Evolutionary conservation across 2,113 vertebrate genomes (phyloP).

Genomic region (Phyllopteryx taeniolatus): DNA sequence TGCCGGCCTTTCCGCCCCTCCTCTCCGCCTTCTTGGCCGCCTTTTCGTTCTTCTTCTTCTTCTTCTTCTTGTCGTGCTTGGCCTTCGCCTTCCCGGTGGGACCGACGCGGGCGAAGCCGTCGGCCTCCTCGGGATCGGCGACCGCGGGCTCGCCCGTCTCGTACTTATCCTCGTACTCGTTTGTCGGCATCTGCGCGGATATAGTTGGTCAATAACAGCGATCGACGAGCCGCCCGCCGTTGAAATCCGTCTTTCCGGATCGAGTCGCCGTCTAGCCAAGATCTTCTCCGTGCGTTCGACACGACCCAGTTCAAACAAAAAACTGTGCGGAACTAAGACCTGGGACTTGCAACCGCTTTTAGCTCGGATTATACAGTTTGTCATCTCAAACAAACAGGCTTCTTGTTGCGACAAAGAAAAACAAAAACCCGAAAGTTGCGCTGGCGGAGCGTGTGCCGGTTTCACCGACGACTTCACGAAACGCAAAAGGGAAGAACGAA

Average conservation of each 20-base stretch:
- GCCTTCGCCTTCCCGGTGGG: constrained; percentile 78
- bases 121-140: constrained; percentile 71
- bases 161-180: constrained; percentile 85
- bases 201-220: not conserved
- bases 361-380: no score
- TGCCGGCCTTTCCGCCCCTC: constrained; percentile 76
- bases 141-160: constrained; percentile 69
- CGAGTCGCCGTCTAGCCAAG: not conserved
- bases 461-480: no score
- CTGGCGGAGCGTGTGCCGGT: no score
- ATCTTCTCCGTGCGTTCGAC: no score
- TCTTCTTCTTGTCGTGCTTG: constrained; percentile 67
- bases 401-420: no score
- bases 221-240: not conserved
- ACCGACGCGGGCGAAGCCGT: constrained; percentile 50
- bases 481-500: no score
- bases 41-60: constrained; percentile 85
- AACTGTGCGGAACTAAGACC: no score
- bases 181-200: constrained; percentile 72
- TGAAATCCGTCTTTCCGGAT: not conserved
- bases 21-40: constrained; percentile 81
- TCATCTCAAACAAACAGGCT: no score
- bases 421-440: no score
- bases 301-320: no score
- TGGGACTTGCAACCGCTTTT: no score